These are phyloP conservation scores for Egretta garzetta DNA, from an alignment of 2,113 vertebrate species.

Conservation along the genomic window DNA sequence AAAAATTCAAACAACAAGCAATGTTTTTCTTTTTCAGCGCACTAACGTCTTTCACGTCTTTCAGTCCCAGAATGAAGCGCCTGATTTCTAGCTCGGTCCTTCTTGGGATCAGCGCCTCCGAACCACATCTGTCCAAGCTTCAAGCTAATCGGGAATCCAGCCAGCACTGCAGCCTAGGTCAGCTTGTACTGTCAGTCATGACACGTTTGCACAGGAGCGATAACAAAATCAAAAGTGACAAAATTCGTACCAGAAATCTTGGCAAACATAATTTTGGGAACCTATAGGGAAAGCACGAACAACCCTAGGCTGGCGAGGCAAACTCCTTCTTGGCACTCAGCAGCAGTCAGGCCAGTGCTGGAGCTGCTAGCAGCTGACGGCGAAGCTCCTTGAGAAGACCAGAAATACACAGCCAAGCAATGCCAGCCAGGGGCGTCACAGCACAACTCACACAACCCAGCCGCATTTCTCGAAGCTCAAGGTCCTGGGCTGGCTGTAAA, in stretches of 20 bases:
- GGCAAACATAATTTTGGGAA: background rate
- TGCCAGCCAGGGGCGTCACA: fast-evolving
- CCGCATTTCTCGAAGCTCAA: fast-evolving
- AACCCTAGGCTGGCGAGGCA: background rate
- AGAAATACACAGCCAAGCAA: fast-evolving
- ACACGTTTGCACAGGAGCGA: background rate
- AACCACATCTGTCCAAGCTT: background rate
- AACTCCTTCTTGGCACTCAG: background rate
- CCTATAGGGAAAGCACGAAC: background rate
- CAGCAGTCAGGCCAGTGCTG: fast-evolving
- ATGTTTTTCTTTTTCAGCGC: background rate
- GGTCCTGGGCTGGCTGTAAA: fast-evolving
- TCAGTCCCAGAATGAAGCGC: background rate
- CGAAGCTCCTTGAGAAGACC: background rate
- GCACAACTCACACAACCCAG: background rate
- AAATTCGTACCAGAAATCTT: background rate
- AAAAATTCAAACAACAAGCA: background rate
- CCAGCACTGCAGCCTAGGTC: background rate
- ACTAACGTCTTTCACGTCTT: fast-evolving
- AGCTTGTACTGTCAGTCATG: background rate
- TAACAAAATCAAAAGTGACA: background rate
- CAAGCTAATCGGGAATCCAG: background rate
- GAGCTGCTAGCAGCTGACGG: background rate
- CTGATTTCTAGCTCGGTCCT: background rate
- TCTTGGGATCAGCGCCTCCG: background rate